Evolutionary conservation across 2,888 invertebrate genomes (phyloP).

Genomic region (Chironomus riparius): DNA sequence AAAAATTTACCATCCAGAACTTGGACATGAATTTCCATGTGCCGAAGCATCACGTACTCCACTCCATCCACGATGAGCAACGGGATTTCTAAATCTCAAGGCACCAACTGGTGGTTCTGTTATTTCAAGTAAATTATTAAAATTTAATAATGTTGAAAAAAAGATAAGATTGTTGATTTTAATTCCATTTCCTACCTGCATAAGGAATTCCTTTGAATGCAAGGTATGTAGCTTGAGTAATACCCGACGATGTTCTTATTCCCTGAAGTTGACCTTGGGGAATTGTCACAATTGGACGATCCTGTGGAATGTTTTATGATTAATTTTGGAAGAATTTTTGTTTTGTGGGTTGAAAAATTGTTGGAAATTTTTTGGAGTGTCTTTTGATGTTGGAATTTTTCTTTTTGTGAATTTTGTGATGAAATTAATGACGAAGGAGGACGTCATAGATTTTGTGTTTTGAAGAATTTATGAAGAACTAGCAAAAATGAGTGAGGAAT

Average conservation of each 20-base stretch:
- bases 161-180: not conserved
- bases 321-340: not conserved
- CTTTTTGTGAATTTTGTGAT: too few species aligned
- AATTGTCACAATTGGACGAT: conserved; percentile 14
- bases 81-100: conserved; percentile 28
- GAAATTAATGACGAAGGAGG: too few species aligned
- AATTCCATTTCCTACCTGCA: not conserved
- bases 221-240: not conserved
- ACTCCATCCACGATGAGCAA: conserved; percentile 27
- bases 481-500: too few species aligned
- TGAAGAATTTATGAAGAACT: too few species aligned
- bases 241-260: not conserved
- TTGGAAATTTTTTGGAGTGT: too few species aligned
- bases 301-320: not conserved
- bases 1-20: not conserved
- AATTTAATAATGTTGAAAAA: not conserved
- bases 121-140: not conserved
- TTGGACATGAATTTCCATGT: conserved; percentile 22
- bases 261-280: conserved; percentile 11
- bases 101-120: conserved; percentile 27
- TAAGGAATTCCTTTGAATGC: conserved; percentile 28
- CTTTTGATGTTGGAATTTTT: too few species aligned
- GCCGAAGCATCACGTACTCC: conserved; percentile 27
- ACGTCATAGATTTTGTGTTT: too few species aligned
- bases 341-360: too few species aligned